Base-by-base conservation (phyloP, 2,797 vertebrate genomes). In the Anabas testudineus region DNA sequence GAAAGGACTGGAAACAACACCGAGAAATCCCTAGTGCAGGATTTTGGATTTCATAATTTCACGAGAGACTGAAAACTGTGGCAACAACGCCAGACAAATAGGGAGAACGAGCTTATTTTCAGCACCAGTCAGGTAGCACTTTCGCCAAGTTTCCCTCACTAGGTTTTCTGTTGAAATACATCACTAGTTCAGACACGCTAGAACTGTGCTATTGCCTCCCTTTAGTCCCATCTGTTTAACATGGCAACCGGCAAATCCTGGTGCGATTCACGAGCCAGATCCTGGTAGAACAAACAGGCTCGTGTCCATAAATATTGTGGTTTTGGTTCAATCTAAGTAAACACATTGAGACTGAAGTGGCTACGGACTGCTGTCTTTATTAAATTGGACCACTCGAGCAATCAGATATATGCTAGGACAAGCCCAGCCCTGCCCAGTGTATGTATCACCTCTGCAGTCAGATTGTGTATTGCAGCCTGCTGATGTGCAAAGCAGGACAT, bases 211-310 rank as follows among this genome's bases (percentile, higher is more conserved):
- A 2, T 65, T 46, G 54, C 61, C 53, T 83, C 72, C 71, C 68
- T 84, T 84, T 78, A 63, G 60, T 83, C 81, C 84, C 75, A 76
- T 85, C 82, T 87, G 84, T 83, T 83, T 57, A 80, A 85, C 79
- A 64, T 49, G 71, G 61, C 16, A 70, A 71, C 85, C 80, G 78
- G 63, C 58, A 19, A 52, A 76, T 63, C 57, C 57, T 59, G 72
- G 67, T 56, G 63, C 45, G 1, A 4, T 10, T 39, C 14, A 53
- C 43, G 42, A 19, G 53, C 71, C 74, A 81, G 66, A 77, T 62
- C 21, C 43, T n/a, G 9, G 59, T 42, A 45, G 19, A 74, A 65
- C 59, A 71, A 79, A 60, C 67, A 16, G 19, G n/a, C 8, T 9
- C 41, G 43, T 42, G 43, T 10, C 8, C 14, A 4, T 14, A 15